Base-by-base conservation (phyloP, 2,888 invertebrate species). In the Linnaemya tessellans region DNA sequence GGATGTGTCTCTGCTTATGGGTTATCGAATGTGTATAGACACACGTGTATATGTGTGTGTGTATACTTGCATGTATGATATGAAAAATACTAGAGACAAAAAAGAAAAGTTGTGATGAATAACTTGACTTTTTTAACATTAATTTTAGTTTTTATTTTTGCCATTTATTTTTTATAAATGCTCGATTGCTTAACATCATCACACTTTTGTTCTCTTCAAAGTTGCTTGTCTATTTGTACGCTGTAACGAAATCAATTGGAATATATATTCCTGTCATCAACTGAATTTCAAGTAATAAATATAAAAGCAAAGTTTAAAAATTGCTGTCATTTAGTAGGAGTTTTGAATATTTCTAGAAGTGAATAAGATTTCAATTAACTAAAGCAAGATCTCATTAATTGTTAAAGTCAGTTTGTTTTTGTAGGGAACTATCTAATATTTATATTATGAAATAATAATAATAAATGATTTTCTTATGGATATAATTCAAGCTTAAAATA, bases 241-340 rank as follows among this genome's bases (percentile, higher is more conserved):
- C 54, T 64, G 15, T 51, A 79, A 35, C 10, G 58, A 58, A 56
- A 58, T 58, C 35, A 58, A 77, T 20, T 64, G 56, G 64, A 71
- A 41, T 62, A 70, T 9, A n/a, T 58, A 22, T 54, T 70, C 13
- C 51, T 79, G 62, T 70, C 51, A 79, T 41, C 70, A 79, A 49
- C 30, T 62, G n/a, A 62, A 62, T 51, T 10, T 60, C 51, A 15
- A 13, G n/a, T 11, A 8, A 54, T 60, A 54, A 43, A 79, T 62
- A 25, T 60, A 41, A 25, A 60, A 75, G 11, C 3, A 18, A 35
- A 43, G 9, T 18, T 8, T 10, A 67, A 41, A 35, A 58, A 18
- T 60, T 60, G 11, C 30, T 11, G 46, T 25, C 41, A 60, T 60
- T 78, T 60, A 60, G 13, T 20, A 51, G 13, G 35, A 74, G 41